A percentile compares a stretch with the other conserved stretches of the same genome.
Conservation (phyloP, 2,113 vertebrate genomes). For the Rhineura floridana region DNA sequence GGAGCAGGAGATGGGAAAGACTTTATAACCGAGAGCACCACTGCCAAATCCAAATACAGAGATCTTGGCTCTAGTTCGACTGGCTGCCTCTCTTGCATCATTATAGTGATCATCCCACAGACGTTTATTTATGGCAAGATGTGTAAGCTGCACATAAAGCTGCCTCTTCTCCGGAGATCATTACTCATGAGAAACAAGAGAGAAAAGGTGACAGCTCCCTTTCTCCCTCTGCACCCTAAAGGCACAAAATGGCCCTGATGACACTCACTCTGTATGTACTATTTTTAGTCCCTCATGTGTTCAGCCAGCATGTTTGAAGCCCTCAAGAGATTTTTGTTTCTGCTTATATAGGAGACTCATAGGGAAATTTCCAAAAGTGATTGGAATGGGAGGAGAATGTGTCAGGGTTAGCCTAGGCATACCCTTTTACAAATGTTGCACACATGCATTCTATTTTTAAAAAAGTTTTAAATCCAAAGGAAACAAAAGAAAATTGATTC, state of each 20-base stretch:
- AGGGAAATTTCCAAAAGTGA: slow-evolving; percentile 1
- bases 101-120: slow-evolving; percentile 2
- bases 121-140: background rate
- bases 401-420: background rate
- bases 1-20: too few species aligned
- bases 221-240: background rate
- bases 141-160: background rate
- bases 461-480: background rate
- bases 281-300: background rate
- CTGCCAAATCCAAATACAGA: background rate
- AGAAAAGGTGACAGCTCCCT: background rate
- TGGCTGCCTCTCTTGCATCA: background rate
- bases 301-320: background rate
- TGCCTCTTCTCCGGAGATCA: background rate
- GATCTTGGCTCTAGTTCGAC: background rate
- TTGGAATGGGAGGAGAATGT: background rate
- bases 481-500: background rate
- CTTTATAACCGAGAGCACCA: too few species aligned
- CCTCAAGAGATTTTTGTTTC: slow-evolving; percentile 17
- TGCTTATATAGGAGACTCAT: slow-evolving; percentile 16
- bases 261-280: background rate
- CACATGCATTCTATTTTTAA: background rate
- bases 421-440: slow-evolving; percentile 11
- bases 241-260: background rate
- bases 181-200: background rate